These are phyloP conservation scores for Heliconius sara DNA, from an alignment of 2,888 invertebrate species.

Conservation along the genomic window DNA sequence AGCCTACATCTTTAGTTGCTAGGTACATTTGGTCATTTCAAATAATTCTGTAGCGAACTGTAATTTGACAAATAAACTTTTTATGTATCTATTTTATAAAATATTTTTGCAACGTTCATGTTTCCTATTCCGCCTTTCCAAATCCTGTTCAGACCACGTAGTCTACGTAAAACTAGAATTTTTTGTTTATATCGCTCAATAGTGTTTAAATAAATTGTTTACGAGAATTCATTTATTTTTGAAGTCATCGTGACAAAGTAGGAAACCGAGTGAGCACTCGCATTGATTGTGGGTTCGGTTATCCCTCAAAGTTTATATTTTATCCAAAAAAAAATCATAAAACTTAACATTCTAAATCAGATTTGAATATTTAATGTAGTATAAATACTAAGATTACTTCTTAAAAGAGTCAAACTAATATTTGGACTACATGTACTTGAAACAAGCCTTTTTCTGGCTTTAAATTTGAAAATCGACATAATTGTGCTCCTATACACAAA, in stretches of 20 bases:
- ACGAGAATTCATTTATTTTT: not conserved
- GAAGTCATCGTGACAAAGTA: not conserved
- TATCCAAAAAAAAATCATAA: not conserved
- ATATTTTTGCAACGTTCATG: constrained; percentile 19
- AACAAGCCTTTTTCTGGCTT: no score
- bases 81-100: constrained; percentile 10
- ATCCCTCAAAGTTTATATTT: not conserved
- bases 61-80: constrained; percentile 23
- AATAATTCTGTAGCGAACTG: not conserved
- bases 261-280: not conserved
- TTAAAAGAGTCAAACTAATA: no score
- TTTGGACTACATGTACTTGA: no score
- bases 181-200: constrained; percentile 5
- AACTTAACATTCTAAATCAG: not conserved
- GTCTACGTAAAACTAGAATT: constrained; percentile 5
- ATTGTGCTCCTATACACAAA: no score
- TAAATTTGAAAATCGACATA: no score
- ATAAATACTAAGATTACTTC: no score
- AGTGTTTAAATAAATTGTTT: not conserved
- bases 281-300: not conserved
- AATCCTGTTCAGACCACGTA: constrained; percentile 37
- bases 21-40: not conserved
- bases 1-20: constrained; percentile 32
- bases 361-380: not conserved
- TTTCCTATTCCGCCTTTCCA: constrained; percentile 43